Evolutionary conservation across 2,888 invertebrate genomes (phyloP), one percentile per base, ranked within the genome.

Genomic region (Sphinx pinastri): DNA sequence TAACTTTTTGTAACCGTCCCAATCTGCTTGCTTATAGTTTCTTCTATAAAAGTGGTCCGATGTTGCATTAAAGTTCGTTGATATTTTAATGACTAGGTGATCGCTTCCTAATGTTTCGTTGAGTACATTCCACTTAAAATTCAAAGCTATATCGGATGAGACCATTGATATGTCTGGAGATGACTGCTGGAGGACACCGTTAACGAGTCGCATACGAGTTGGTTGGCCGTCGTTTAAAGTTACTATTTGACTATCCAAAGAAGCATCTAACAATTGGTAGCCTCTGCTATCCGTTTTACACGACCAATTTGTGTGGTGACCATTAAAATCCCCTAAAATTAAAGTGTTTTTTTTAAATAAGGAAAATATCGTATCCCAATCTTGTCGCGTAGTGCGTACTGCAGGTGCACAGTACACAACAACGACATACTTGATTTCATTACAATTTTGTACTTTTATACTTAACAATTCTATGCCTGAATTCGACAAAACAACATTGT

Each of bases 41-140:
- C 71, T 67, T 25, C 58, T 69, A 16, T 25, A 45, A 12, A 55
- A 12, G 13, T 2, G 11, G 13, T 14, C 59, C 14, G 5, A 16
- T 14, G 49, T 8, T 19, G 0, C 0, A 7, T 31, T 13, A 16
- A 66, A 16, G 7, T 51, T 0, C 0, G 38, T 60, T 11, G 38
- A 25, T 0, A 75, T 59, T 72, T 72, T 74, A 38, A 76, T 72
- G 4, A 76, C 52, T 0, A 69, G 45, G 25, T 76, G 75, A 52
- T 77, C 76, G 31, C 75, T 76, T 7, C 75, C 75, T 5, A 77
- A 58, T 13, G 25, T 70, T 57, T 77, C 76, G 59, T 76, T 78
- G 0, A 38, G 14, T 2, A 67, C 47, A 1, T 16, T 66, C 75
- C 75, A 78, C 14, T 67, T 45, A 60, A 75, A 72, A 2, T 60